A percentile compares a stretch with the other conserved stretches of the same genome.
These are phyloP conservation scores for Brachyptera putata DNA, from an alignment of 2,888 invertebrate species.

Conservation along the genomic window DNA sequence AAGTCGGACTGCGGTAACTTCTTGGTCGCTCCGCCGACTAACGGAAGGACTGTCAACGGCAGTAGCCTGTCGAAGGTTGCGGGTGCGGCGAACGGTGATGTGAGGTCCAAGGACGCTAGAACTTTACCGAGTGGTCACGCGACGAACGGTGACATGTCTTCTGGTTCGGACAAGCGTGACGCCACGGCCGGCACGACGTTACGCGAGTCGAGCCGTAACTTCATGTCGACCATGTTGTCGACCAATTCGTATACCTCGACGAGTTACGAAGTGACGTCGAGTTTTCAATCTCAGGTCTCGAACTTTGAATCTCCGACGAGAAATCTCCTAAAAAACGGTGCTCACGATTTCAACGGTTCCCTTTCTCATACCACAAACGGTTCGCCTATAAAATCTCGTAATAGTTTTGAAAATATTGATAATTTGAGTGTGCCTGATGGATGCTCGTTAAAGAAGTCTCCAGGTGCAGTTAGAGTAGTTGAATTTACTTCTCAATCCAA, in stretches of 20 bases:
- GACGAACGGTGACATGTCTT: neutral
- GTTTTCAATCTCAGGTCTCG: slow-evolving; percentile 7
- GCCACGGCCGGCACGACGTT: neutral
- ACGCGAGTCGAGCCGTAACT: slow-evolving; percentile 25
- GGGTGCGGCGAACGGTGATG: slow-evolving; percentile 3
- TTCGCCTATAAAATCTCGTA: neutral
- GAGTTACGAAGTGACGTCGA: neutral
- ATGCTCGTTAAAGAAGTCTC: slow-evolving; percentile 25
- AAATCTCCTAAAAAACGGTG: slow-evolving; percentile 4
- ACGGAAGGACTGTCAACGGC: neutral
- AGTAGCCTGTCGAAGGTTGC: too few relatives aligned
- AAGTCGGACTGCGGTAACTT: slow-evolving; percentile 26
- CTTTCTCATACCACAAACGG: neutral
- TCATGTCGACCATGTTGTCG: slow-evolving; percentile 31
- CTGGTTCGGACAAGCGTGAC: neutral
- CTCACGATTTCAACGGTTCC: neutral
- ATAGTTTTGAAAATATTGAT: neutral
- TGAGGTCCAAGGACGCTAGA: neutral
- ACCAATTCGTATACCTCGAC: neutral
- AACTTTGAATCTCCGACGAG: slow-evolving; percentile 18
- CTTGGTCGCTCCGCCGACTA: slow-evolving; percentile 13
- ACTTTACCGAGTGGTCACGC: neutral
- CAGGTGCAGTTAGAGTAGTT: slow-evolving; percentile 31
- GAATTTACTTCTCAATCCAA: slow-evolving; percentile 33
- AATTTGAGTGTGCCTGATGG: neutral